phyloP scores from a whole-genome alignment of 2,888 invertebrate genomes.

The Tuberolachnus salignus region DNA sequence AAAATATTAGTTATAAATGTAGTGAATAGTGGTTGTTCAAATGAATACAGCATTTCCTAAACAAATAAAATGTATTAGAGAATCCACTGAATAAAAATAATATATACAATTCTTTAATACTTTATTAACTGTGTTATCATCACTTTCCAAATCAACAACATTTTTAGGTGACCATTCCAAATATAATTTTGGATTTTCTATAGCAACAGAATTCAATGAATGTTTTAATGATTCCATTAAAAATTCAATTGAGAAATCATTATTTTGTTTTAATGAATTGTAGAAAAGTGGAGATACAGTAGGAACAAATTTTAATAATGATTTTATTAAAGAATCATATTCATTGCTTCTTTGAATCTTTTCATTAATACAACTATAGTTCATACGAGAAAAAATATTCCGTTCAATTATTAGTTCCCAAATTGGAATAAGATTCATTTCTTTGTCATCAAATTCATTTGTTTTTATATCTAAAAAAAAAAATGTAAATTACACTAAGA shows the following conservation, averaged over 20 bases:
- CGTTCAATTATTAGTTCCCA: conserved; percentile 46
- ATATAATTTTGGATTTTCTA: conserved; percentile 23
- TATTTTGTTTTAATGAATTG: conserved; percentile 18
- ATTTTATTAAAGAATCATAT: conserved; percentile 3
- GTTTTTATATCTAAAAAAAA: not conserved
- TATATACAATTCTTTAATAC: conserved; percentile 10
- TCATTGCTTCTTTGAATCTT: not conserved
- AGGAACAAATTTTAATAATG: conserved; percentile 31
- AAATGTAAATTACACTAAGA: not conserved
- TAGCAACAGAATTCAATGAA: conserved; percentile 40
- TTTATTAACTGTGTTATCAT: not conserved
- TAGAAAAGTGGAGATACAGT: conserved; percentile 41
- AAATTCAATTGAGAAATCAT: not conserved
- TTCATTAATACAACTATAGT: not conserved
- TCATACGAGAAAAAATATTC: not conserved
- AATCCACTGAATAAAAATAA: not conserved
- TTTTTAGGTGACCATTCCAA: conserved; percentile 29
- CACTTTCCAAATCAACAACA: not conserved
- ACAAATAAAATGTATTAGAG: conserved; percentile 2
- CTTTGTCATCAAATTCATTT: conserved; percentile 18
- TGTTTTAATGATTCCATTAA: conserved; percentile 39
- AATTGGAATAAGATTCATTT: conserved; percentile 40
- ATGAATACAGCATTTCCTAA: conserved; percentile 44
- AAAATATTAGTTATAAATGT: conserved; percentile 35
- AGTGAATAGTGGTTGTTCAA: conserved; percentile 50